A percentile compares a stretch with the other conserved stretches of the same genome.
Evolutionary conservation across 2,113 vertebrate species (phyloP).

Genomic region (Tringa solitaria): DNA sequence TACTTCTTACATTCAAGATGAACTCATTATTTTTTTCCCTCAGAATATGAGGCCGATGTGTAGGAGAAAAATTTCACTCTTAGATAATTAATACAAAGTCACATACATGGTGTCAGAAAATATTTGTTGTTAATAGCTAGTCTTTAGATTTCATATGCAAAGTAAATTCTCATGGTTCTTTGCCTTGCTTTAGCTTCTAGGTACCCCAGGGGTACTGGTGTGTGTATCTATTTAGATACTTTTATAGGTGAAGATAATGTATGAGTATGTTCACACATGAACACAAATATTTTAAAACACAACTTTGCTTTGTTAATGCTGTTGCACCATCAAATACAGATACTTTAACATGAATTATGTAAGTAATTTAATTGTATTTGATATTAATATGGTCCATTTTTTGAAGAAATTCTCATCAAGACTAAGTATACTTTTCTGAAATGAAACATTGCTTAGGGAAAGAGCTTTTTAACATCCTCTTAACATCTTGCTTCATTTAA

Average conservation of each 20-base stretch:
- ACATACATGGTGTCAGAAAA: not conserved
- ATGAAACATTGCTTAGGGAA: not conserved
- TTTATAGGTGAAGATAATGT: not conserved
- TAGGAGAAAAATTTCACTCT: not conserved
- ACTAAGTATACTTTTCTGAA: not conserved
- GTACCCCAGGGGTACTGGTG: fast-evolving
- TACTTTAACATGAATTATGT: not conserved
- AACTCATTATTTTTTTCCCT: not conserved
- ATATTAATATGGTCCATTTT: not conserved
- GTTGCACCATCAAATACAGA: not conserved
- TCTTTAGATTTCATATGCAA: not conserved
- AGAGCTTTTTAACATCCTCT: not conserved
- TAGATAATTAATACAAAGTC: not conserved
- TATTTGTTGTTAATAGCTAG: not conserved
- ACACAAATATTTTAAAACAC: not conserved
- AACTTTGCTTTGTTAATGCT: not conserved
- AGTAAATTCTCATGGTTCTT: not conserved
- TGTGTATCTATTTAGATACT: not conserved
- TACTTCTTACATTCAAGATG: not conserved
- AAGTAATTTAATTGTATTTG: not conserved
- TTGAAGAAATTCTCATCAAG: not conserved
- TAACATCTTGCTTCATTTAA: not conserved
- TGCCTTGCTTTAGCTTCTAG: not conserved
- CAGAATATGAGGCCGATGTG: not conserved
- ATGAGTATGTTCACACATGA: no score